Base-by-base conservation (phyloP, 64 coral and sea anemone species). In the Catalaphyllia jardinei region DNA sequence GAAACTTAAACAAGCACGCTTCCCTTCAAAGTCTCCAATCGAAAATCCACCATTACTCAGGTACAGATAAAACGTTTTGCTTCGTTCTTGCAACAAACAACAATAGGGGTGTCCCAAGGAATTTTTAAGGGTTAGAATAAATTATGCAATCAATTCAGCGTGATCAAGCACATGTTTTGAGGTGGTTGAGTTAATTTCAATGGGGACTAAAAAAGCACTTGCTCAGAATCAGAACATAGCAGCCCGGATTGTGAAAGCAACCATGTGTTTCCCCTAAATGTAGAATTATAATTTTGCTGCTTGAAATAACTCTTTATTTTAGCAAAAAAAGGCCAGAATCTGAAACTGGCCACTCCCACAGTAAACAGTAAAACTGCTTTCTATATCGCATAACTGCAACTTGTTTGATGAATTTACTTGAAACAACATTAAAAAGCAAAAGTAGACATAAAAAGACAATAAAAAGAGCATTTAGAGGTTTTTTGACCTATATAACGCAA, bases 171-270 rank as follows among this genome's bases (percentile, higher is more conserved):
- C 33, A 35, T 35, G 33, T 35, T 35, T 35, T 35, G 1, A 35
- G 33, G 33, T 35, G 33, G 33, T 35, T 35, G 33, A 1, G 3
- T 1, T 1, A 35, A 35, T 35, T 35, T 35, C 33, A 35, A 35
- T 35, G 33, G 33, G 4, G 60, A 61, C 11, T 1, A 61, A 61
- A 38, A 29, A 75, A 75, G 31, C 73, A 75, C 31, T 74, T 74
- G 72, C 74, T 76, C 74, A 76, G 30, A 76, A 76, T 76, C 74
- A 76, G 74, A 76, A 76, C 74, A 76, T 76, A 76, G 74, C 74
- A 76, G 74, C 74, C 74, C 74, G 35, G 19, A 39, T 76, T 76
- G 46, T 76, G 31, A 74, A 74, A 74, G 16, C 72, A 1, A 74
- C 28, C 72, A 74, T 74, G 72, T 74, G 15, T 74, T 74, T 74